A percentile compares a stretch with the other conserved stretches of the same genome.
These are phyloP conservation scores for Passer montanus DNA, from an alignment of 2,113 vertebrate species.

Conservation along the genomic window DNA sequence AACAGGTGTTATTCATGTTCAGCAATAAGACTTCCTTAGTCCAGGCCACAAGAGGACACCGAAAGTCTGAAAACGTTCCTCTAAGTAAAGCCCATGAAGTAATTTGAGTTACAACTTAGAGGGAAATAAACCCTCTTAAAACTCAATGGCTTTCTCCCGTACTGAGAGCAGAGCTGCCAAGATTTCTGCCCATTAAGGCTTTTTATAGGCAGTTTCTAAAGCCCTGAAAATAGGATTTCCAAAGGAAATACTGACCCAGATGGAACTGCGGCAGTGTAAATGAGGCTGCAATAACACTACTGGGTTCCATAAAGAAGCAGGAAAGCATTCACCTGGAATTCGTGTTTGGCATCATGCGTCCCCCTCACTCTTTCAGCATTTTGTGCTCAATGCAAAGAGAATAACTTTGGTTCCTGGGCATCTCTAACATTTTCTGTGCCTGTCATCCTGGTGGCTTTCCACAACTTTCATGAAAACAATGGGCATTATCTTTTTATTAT, in stretches of 20 bases:
- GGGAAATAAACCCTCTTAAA: constrained; percentile 28
- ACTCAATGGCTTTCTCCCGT: background rate
- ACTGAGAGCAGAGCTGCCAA: background rate
- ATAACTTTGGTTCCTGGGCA: background rate
- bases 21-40: background rate
- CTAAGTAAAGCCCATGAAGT: background rate
- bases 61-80: background rate
- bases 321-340: background rate
- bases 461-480: background rate
- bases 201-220: background rate
- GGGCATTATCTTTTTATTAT: background rate
- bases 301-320: background rate
- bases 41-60: background rate
- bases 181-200: background rate
- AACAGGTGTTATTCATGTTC: constrained; percentile 14
- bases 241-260: background rate
- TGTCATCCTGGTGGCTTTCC: background rate
- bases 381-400: background rate
- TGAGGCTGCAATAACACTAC: background rate
- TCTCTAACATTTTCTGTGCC: background rate
- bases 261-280: background rate
- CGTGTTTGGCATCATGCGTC: background rate
- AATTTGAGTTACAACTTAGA: background rate
- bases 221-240: background rate
- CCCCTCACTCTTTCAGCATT: background rate